Percentiles rank a stretch among this genome's conserved stretches.
These are phyloP conservation scores for Phataginus tetradactyla DNA, from an alignment of 2,797 vertebrate species.

Conservation along the genomic window DNA sequence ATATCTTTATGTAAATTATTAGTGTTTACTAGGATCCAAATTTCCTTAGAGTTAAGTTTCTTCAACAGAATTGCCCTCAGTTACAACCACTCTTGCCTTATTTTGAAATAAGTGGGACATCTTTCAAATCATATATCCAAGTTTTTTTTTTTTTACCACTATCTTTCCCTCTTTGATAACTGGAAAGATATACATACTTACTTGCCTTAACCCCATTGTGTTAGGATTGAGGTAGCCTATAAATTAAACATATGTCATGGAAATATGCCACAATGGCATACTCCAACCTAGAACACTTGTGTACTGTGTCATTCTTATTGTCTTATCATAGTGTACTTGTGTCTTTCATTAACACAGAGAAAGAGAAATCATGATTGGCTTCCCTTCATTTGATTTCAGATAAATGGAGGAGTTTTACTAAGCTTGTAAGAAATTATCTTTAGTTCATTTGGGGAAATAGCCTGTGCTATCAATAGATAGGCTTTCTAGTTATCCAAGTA, in stretches of 20 bases:
- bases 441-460: slow-evolving; percentile 66
- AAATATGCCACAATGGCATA: neutral
- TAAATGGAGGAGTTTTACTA: slow-evolving; percentile 68
- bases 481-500: slow-evolving; percentile 71
- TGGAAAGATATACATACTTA: neutral
- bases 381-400: slow-evolving; percentile 77
- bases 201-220: neutral
- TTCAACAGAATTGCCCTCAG: neutral
- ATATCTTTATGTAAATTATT: neutral
- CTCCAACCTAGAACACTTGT: neutral
- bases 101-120: slow-evolving; percentile 21
- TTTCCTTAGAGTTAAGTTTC: slow-evolving; percentile 44
- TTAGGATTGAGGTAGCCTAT: neutral
- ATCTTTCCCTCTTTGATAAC: neutral
- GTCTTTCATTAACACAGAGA: slow-evolving; percentile 64
- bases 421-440: slow-evolving; percentile 77
- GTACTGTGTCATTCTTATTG: slow-evolving; percentile 54
- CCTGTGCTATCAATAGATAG: slow-evolving; percentile 73
- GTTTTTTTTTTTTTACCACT: neutral
- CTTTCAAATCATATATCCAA: slow-evolving; percentile 11
- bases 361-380: slow-evolving; percentile 74
- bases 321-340: slow-evolving; percentile 55
- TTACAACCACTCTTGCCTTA: neutral
- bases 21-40: neutral
- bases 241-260: neutral